Base-by-base conservation (phyloP, 2,797 vertebrate genomes). In the Danio kyathit region DNA sequence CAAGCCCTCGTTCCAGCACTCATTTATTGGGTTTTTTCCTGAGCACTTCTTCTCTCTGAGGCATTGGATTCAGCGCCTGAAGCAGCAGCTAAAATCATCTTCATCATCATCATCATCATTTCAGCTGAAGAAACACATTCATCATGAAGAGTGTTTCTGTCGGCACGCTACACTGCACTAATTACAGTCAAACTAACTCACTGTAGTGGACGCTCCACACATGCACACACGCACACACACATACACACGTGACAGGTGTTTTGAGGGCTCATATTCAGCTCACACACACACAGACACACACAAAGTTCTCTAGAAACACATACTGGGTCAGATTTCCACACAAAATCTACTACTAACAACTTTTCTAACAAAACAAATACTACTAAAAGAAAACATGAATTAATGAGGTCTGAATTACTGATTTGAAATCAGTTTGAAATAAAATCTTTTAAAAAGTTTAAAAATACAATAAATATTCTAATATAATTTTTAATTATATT, bases 141-240 rank as follows among this genome's bases (percentile, higher is more conserved):
- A 54, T 65, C 60, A 65, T 0, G 48, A 64, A 38, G 16, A 12
- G 59, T 1, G 13, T 29, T 14, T 64, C 8, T 54, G 21, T 40
- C 48, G 14, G 16, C 49, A 38, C 48, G 8, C 48, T 64, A 29
- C 13, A 29, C 38, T 43, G 40, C 17, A 66, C 61, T 76, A 66
- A 57, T 38, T 66, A 66, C 49, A 76, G 40, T 56, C 74, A 66
- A 29, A 56, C 61, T 21, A 19, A 76, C 49, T 75, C n/a, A 2
- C 48, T 29, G 3, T 29, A 29, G 29, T 29, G 29, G 29, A 29
- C 29, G 3, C 29, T 29, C 29, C 29, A 29, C 29, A 29, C 29
- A 29, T n/a, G n/a, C n/a, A n/a, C n/a, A n/a, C n/a, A n/a, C n/a
- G n/a, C n/a, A n/a, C n/a, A n/a, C n/a, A n/a, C n/a, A n/a, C n/a